Evolutionary conservation across 2,888 invertebrate genomes (phyloP), one percentile per base, ranked within the genome.

Genomic region (Serripes groenlandicus): DNA sequence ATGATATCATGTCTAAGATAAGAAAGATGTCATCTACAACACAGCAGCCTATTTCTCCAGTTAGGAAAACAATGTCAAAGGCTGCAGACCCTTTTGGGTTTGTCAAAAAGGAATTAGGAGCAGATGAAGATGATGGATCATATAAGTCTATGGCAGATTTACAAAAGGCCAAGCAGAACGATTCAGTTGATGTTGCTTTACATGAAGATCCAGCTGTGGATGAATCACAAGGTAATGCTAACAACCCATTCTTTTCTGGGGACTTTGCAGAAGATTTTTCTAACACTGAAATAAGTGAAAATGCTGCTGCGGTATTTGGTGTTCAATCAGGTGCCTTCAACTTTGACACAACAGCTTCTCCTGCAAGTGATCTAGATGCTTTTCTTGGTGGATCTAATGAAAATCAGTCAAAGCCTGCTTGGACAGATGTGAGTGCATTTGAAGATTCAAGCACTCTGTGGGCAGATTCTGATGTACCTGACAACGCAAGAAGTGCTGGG

Each of bases 1-100:
- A 75, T 7, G 86, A 84, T 56, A 75, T 83, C 37, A 73, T 85
- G 28, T 83, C 83, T n/a, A 86, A 86, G 60, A 86, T 86, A 32
- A 81, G 78, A 64, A 75, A 71, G 49, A 79, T 84, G 77, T 68
- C 75, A 23, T 64, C 76, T 18, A 52, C 83, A 64, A 68, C 56
- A 62, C 77, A 60, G 58, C 81, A 72, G 26, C 81, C 86, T n/a
- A 78, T 81, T 49, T 78, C 83, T n/a, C 86, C 86, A 69, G 77
- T 70, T 26, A 81, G 82, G 73, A 76, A 77, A 66, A 23, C 30
- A 49, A 52, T 49, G 26, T 49, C 68, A 9, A 71, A 72, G 23
- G 73, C 78, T 42, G 58, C 70, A 49, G 86, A 86, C 42, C 83
- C 73, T 42, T 86, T 86, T 79, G 75, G 80, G 21, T 86, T 86